Evolutionary conservation across 2,113 vertebrate species (phyloP).

Genomic region (Platichthys stellatus): DNA sequence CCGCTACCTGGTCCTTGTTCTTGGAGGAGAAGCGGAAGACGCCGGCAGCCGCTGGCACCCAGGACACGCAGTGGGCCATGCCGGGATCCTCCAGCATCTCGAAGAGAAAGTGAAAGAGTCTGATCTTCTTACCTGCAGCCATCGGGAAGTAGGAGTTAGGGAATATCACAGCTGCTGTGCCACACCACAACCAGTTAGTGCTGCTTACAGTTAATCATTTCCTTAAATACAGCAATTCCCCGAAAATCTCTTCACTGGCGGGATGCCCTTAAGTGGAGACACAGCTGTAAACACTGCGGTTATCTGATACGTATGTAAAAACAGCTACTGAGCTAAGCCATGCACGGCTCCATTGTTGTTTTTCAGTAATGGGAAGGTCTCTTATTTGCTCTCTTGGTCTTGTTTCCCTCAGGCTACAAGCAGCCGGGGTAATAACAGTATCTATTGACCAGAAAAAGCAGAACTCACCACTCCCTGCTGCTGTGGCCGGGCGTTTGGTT

Average conservation of each 20-base stretch:
- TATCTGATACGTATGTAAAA: conserved; percentile 53
- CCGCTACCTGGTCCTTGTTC: conserved; percentile 82
- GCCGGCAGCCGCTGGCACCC: conserved; percentile 77
- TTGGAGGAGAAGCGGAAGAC: conserved; percentile 85
- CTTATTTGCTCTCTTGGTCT: conserved; percentile 67
- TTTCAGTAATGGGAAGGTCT: conserved; percentile 78
- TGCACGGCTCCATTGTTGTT: conserved; percentile 54
- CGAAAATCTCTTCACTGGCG: conserved; percentile 53
- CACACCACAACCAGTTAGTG: conserved; percentile 35
- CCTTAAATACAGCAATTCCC: conserved; percentile 60
- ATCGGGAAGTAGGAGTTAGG: neutral
- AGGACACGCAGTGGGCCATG: conserved; percentile 83
- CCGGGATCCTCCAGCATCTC: conserved; percentile 84
- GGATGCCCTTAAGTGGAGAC: conserved; percentile 15
- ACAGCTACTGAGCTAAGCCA: conserved; percentile 36
- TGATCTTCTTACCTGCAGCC: conserved; percentile 78
- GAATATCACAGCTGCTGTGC: conserved; percentile 14
- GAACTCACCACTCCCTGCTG: conserved; percentile 81
- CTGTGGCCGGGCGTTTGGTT: conserved; percentile 45
- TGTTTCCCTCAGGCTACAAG: conserved; percentile 66
- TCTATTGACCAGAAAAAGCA: conserved; percentile 77
- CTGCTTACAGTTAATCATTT: conserved; percentile 60
- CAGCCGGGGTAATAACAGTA: conserved; percentile 62
- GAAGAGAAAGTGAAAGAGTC: conserved; percentile 85
- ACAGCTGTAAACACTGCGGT: conserved; percentile 50